phyloP scores from a whole-genome alignment of 2,797 vertebrate species.

The Acanthopagrus latus region DNA sequence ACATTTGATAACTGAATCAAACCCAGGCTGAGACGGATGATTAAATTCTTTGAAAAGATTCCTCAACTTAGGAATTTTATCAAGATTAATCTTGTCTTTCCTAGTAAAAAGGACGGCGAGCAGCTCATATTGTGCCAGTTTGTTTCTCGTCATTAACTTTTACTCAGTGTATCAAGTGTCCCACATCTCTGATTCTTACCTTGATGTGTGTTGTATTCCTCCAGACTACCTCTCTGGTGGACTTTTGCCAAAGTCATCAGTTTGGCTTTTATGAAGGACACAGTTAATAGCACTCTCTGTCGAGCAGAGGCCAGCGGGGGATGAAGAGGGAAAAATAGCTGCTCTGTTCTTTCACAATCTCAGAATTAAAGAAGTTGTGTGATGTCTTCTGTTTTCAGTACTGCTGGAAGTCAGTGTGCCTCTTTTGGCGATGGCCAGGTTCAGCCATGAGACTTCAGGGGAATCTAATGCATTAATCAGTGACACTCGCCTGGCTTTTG shows the following conservation, averaged over 20 bases:
- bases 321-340: conserved; percentile 46
- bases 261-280: conserved; percentile 53
- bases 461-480: conserved; percentile 72
- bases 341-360: conserved; percentile 48
- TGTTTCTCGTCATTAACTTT: conserved; percentile 17
- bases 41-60: conserved; percentile 31
- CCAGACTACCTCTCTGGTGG: conserved; percentile 16
- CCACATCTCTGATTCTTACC: conserved; percentile 16
- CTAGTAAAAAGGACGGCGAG: conserved; percentile 25
- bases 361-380: conserved; percentile 52
- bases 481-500: conserved; percentile 57
- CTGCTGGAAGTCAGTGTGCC: conserved; percentile 60
- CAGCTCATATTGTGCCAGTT: conserved; percentile 4
- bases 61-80: conserved; percentile 29
- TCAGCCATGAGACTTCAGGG: conserved; percentile 56
- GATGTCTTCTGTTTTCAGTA: conserved; percentile 40
- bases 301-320: conserved; percentile 24
- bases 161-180: conserved; percentile 6
- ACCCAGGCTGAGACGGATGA: conserved; percentile 7
- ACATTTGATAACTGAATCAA: conserved; percentile 41
- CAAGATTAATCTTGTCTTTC: not conserved
- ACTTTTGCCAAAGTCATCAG: conserved; percentile 43
- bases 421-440: conserved; percentile 58
- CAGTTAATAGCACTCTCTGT: conserved; percentile 54
- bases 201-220: conserved; percentile 21